A percentile compares a stretch with the other conserved stretches of the same genome.
Conservation (phyloP, 1,140 invertebrate species). For the Drosophila orena region DNA sequence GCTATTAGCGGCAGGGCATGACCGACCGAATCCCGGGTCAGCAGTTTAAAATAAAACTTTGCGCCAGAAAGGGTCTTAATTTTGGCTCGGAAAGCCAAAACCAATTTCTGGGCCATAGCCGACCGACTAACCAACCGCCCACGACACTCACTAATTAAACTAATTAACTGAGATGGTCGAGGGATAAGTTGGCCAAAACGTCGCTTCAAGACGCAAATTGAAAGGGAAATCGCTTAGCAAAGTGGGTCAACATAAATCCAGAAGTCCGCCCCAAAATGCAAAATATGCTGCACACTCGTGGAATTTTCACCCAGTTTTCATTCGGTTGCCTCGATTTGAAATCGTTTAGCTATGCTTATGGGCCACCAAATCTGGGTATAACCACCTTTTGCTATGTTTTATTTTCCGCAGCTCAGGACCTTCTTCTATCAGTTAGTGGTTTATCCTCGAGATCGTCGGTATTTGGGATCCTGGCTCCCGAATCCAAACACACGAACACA, state of each 20-base stretch:
- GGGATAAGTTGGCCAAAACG: slow-evolving; percentile 39
- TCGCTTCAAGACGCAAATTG: slow-evolving; percentile 38
- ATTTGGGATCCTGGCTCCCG: slow-evolving; percentile 2
- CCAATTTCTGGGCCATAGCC: slow-evolving; percentile 13
- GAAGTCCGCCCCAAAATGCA: slow-evolving; percentile 18
- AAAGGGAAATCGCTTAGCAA: slow-evolving; percentile 48
- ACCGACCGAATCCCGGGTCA: slow-evolving; percentile 39
- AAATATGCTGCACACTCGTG: slow-evolving; percentile 44
- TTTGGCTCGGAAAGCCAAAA: slow-evolving; percentile 37
- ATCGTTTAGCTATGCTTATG: slow-evolving; percentile 41
- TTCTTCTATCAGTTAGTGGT: slow-evolving; percentile 20
- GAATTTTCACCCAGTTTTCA: slow-evolving; percentile 36
- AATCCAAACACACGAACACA: slow-evolving; percentile 40
- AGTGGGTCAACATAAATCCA: slow-evolving; percentile 58
- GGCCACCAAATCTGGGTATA: slow-evolving; percentile 32
- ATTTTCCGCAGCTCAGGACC: slow-evolving; percentile 13
- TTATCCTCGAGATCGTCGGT: slow-evolving; percentile 26
- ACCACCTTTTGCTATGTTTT: slow-evolving; percentile 52
- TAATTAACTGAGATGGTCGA: slow-evolving; percentile 65
- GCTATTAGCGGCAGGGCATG: slow-evolving; percentile 63
- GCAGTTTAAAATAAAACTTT: slow-evolving; percentile 62
- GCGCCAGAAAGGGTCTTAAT: slow-evolving; percentile 31
- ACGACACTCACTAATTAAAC: slow-evolving; percentile 69
- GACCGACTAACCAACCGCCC: slow-evolving; percentile 35
- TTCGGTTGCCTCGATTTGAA: slow-evolving; percentile 48